phyloP scores from a whole-genome alignment of 2,888 invertebrate genomes.

The Cacoxenus indagator region DNA sequence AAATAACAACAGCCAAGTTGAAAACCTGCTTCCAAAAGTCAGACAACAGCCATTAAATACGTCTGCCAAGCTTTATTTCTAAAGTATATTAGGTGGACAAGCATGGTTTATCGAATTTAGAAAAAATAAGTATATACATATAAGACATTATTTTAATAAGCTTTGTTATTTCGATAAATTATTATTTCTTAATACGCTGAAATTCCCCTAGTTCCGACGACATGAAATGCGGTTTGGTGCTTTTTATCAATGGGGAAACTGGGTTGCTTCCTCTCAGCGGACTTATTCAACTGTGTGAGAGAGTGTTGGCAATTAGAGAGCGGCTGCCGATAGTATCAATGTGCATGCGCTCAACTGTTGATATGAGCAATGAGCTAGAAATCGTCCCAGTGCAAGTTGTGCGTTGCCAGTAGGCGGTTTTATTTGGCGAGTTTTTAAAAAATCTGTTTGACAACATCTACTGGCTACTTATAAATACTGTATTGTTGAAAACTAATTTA shows the following conservation, averaged over 20 bases:
- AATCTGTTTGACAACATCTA: too few species aligned
- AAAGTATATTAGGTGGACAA: too few species aligned
- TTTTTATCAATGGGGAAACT: conserved; percentile 47
- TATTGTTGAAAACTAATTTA: too few species aligned
- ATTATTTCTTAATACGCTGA: not conserved
- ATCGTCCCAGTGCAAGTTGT: not conserved
- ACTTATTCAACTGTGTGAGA: not conserved
- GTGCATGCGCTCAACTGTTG: conserved; percentile 37
- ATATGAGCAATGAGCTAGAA: conserved; percentile 4
- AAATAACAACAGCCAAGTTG: too few species aligned
- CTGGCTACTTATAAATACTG: too few species aligned
- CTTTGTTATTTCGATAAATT: not conserved
- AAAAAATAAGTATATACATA: too few species aligned
- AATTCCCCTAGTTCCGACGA: not conserved
- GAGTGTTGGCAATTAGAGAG: conserved; percentile 17
- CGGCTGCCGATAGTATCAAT: conserved; percentile 6
- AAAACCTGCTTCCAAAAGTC: too few species aligned
- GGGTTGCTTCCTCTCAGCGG: conserved; percentile 34
- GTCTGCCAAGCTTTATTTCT: too few species aligned
- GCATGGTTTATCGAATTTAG: too few species aligned
- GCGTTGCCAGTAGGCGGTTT: conserved; percentile 32
- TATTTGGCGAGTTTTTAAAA: not conserved
- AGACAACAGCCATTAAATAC: too few species aligned
- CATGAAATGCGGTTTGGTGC: not conserved
- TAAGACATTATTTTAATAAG: not conserved